Conservation (phyloP, 2,888 invertebrate species). For the Drosophila prostipennis region DNA sequence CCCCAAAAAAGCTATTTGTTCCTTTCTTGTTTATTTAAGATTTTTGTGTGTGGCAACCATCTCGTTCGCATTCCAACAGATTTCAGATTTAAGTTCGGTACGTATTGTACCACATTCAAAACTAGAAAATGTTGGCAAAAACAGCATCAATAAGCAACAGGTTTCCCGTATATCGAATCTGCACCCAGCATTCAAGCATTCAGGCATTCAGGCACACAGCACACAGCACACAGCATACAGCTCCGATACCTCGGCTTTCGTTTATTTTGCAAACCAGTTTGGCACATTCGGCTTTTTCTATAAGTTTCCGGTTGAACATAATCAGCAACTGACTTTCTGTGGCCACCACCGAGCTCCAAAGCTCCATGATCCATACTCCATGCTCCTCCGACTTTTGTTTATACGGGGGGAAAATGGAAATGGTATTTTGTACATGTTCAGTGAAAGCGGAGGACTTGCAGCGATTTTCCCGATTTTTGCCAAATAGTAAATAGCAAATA, state of each 20-base stretch:
- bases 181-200: slow-evolving; percentile 26
- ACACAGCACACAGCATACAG: not conserved
- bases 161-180: slow-evolving; percentile 41
- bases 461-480: slow-evolving; percentile 9
- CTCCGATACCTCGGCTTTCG: slow-evolving; percentile 45
- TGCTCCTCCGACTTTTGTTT: slow-evolving; percentile 24
- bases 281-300: slow-evolving; percentile 52
- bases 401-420: slow-evolving; percentile 8
- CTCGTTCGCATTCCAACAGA: slow-evolving; percentile 51
- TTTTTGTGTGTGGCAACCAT: slow-evolving; percentile 45
- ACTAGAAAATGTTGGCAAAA: slow-evolving; percentile 50
- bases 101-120: slow-evolving; percentile 53
- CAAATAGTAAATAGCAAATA: slow-evolving; percentile 3
- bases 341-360: slow-evolving; percentile 2
- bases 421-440: slow-evolving; percentile 13
- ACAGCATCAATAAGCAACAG: slow-evolving; percentile 49
- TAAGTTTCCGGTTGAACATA: slow-evolving; percentile 52
- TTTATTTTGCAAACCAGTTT: slow-evolving; percentile 53
- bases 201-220: slow-evolving; percentile 26
- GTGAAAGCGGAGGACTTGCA: slow-evolving; percentile 34
- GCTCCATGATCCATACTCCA: not conserved
- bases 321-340: slow-evolving; percentile 42
- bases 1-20: slow-evolving; percentile 10
- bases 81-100: slow-evolving; percentile 51
- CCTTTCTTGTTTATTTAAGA: slow-evolving; percentile 29